Evolutionary conservation across 2,797 vertebrate genomes (phyloP), one percentile per base, ranked within the genome.

Genomic region (Muraenolepis orangiensis): DNA sequence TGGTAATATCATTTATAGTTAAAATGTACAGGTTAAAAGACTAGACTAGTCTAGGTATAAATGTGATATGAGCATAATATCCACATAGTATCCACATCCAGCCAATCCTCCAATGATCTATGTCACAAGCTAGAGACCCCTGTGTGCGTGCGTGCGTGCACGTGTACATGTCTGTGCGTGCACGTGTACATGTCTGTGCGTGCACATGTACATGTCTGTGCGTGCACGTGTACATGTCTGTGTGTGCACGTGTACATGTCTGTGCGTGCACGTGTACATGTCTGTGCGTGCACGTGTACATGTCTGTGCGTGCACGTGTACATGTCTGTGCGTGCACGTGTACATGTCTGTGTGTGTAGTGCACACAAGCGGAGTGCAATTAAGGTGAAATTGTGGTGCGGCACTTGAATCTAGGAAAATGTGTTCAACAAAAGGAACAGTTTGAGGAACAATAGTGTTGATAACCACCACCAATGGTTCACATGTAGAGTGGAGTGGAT

Each of bases 1-100:
- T n/a, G n/a, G n/a, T n/a, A n/a, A n/a, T n/a, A n/a, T n/a, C n/a
- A n/a, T n/a, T n/a, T n/a, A n/a, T n/a, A n/a, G n/a, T n/a, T n/a
- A n/a, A n/a, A n/a, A n/a, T n/a, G n/a, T n/a, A n/a, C n/a, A n/a
- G n/a, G n/a, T 81, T 83, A 85, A 81, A 87, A 75, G 14, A 66
- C 84, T 66, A 28, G 76, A n/a, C 82, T 66, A 81, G 78, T 82
- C 85, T 85, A 84, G 82, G 82, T 84, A 34, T 76, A 12, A 20
- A 20, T 20, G 46, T 1, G 80, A 82, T 85, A 87, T 78, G 85
- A 73, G 83, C 83, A 77, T 82, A 83, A 87, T 85, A 78, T n/a
- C n/a, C n/a, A n/a, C n/a, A n/a, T n/a, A n/a, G n/a, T n/a, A n/a
- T n/a, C n/a, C n/a, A n/a, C n/a, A n/a, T n/a, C 82, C 81, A 82